A percentile compares a stretch with the other conserved stretches of the same genome.
These are phyloP conservation scores for Poecilia wingei DNA, from an alignment of 2,797 vertebrate species.

Conservation along the genomic window DNA sequence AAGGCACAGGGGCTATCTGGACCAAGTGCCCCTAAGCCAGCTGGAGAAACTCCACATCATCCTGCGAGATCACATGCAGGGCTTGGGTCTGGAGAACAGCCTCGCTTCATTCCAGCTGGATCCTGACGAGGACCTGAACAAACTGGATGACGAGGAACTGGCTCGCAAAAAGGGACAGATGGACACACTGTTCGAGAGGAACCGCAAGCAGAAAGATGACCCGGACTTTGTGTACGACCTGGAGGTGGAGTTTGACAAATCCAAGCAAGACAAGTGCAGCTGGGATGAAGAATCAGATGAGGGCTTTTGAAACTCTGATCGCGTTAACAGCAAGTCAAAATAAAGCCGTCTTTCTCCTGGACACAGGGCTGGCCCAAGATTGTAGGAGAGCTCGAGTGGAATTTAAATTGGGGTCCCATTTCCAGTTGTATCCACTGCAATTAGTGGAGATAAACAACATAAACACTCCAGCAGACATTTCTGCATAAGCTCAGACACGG, in stretches of 20 bases:
- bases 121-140: constrained; percentile 90
- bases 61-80: constrained; percentile 85
- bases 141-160: constrained; percentile 88
- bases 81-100: constrained; percentile 84
- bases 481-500: not conserved
- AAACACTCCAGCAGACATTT: not conserved
- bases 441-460: not conserved
- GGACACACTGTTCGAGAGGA: constrained; percentile 91
- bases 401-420: not conserved
- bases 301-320: constrained; percentile 77
- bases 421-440: not conserved
- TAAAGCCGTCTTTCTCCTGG: not conserved
- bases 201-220: constrained; percentile 87
- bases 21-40: constrained; percentile 84
- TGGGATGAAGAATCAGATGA: constrained; percentile 90
- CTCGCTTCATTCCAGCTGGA: constrained; percentile 78
- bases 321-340: not conserved
- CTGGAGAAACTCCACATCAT: constrained; percentile 86
- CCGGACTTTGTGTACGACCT: constrained; percentile 90
- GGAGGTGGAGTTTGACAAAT: constrained; percentile 87
- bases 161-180: constrained; percentile 90
- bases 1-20: constrained; percentile 87
- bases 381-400: not conserved
- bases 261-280: constrained; percentile 83
- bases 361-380: not conserved